These are phyloP conservation scores for Lacanobia oleracea DNA, from an alignment of 2,888 invertebrate species.

Conservation along the genomic window DNA sequence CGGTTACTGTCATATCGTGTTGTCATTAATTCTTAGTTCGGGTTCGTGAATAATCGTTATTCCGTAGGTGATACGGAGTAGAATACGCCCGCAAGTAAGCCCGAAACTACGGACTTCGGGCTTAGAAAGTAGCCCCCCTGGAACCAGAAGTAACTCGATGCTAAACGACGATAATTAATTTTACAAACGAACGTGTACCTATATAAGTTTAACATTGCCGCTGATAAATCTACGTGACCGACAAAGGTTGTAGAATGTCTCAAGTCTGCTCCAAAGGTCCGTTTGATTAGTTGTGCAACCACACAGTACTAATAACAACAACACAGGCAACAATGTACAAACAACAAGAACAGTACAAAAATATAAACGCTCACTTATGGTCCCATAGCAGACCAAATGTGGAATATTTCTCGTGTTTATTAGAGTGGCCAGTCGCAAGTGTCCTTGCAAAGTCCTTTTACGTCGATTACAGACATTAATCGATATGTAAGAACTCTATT, in stretches of 20 bases:
- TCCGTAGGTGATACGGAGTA: no score
- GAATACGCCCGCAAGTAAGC: no score
- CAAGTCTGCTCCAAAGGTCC: constrained; percentile 57
- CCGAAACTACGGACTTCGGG: no score
- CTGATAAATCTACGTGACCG: constrained; percentile 50
- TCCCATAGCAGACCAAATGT: constrained; percentile 45
- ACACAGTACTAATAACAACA: constrained; percentile 55
- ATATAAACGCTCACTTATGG: constrained; percentile 28
- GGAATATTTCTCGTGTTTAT: constrained; percentile 53
- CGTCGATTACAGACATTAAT: constrained; percentile 57
- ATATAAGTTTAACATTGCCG: constrained; percentile 53
- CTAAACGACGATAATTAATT: constrained; percentile 26
- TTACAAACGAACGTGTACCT: constrained; percentile 28
- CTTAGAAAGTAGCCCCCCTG: no score
- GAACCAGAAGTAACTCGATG: constrained; percentile 6
- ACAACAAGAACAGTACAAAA: constrained; percentile 42
- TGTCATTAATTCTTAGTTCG: no score
- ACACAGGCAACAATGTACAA: constrained; percentile 27
- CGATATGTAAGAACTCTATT: constrained; percentile 42
- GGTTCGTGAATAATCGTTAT: no score
- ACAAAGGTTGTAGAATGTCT: constrained; percentile 64
- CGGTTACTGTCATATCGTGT: no score
- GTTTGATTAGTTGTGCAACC: constrained; percentile 60
- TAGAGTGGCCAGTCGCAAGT: constrained; percentile 55
- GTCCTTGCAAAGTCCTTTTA: constrained; percentile 66